phyloP scores from a whole-genome alignment of 2,797 vertebrate species.

The Taeniopygia guttata region DNA sequence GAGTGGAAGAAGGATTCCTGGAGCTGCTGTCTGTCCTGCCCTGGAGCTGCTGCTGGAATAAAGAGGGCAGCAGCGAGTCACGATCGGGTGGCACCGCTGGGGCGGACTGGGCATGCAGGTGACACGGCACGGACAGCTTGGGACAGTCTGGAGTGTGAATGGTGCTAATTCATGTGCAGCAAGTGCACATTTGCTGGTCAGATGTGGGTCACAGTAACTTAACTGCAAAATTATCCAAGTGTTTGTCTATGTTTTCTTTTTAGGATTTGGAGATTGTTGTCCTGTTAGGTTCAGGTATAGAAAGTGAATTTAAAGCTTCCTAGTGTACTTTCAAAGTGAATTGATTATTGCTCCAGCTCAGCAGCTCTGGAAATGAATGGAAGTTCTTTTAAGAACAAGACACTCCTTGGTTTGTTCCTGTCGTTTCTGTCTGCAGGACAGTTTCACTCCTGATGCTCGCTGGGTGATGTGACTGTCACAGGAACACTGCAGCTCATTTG shows the following conservation, averaged over 20 bases:
- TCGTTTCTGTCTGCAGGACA: not conserved
- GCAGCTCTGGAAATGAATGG: not conserved
- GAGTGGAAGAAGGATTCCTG: not conserved
- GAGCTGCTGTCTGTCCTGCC: rapidly evolving
- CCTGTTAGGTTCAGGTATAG: not conserved
- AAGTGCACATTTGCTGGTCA: not conserved
- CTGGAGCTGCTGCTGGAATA: not conserved
- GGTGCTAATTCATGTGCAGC: not conserved
- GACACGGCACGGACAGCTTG: not conserved
- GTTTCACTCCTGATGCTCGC: rapidly evolving
- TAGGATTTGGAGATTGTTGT: not conserved
- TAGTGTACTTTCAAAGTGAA: not conserved
- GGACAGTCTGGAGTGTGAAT: not conserved
- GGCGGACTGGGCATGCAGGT: not conserved
- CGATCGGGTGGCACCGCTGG: rapidly evolving
- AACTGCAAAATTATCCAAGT: not conserved
- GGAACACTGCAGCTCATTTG: not conserved
- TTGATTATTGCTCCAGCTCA: not conserved
- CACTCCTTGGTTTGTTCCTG: rapidly evolving
- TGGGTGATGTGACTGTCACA: not conserved
- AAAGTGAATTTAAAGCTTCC: not conserved
- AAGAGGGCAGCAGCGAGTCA: slow-evolving; percentile 40
- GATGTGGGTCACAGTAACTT: not conserved
- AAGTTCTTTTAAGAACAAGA: not conserved
- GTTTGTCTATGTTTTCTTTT: not conserved